These are phyloP conservation scores for Drosophila niveifrons DNA, from an alignment of 2,888 invertebrate genomes.

Conservation along the genomic window DNA sequence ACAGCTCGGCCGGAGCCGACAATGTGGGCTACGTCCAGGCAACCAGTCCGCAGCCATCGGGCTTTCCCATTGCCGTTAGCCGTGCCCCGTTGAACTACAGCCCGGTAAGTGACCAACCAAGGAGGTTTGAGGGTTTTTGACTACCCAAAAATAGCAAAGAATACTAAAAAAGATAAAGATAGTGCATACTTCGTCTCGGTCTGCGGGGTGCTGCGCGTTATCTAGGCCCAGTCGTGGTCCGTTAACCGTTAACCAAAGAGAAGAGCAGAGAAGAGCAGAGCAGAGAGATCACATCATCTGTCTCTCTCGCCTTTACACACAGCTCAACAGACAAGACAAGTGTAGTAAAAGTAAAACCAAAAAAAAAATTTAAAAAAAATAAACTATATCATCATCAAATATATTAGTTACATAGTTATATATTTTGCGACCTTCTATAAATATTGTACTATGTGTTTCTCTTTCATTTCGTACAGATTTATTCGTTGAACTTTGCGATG, in stretches of 20 bases:
- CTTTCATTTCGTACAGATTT: constrained; percentile 84
- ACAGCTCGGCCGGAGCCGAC: constrained; percentile 94
- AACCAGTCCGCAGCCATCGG: constrained; percentile 98
- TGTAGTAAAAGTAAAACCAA: constrained; percentile 12
- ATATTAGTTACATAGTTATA: constrained; percentile 56
- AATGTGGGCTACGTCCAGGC: constrained; percentile 98
- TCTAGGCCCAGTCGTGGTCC: constrained; percentile 46
- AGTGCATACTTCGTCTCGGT: constrained; percentile 30
- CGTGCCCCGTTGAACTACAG: constrained; percentile 96
- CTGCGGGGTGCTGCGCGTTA: constrained; percentile 41
- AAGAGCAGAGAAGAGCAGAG: neutral
- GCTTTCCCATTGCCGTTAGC: constrained; percentile 97
- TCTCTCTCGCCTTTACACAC: constrained; percentile 10
- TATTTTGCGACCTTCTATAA: constrained; percentile 68
- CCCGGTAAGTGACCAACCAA: constrained; percentile 90
- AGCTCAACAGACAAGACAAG: constrained; percentile 25
- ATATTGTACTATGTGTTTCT: constrained; percentile 80
- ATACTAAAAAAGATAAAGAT: constrained; percentile 3
- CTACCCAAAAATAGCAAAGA: neutral
- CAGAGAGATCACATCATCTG: constrained; percentile 20
- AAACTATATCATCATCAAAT: constrained; percentile 15
- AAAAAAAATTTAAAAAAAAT: constrained; percentile 12
- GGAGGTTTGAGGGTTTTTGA: too few species aligned
- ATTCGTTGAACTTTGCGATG: constrained; percentile 85
- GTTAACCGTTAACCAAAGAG: constrained; percentile 23